Evolutionary conservation across 2,888 invertebrate genomes (phyloP), one percentile per base, ranked within the genome.

Genomic region (Rotaria sp.): DNA sequence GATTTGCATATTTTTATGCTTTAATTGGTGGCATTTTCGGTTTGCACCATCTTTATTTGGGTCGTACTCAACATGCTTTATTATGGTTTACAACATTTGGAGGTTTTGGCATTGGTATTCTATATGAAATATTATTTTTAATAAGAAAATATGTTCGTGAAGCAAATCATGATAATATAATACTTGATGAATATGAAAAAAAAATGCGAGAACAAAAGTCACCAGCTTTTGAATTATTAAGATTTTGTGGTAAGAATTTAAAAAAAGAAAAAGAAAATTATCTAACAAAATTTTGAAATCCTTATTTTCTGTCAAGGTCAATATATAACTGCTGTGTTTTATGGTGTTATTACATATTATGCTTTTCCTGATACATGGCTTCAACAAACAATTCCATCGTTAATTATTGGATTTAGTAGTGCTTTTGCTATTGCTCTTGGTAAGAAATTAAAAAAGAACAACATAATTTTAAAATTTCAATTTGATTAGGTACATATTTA

Each of bases 1-100:
- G 94, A 85, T 90, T 93, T 89, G 94, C 97, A 0, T 97, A 96
- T 90, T 87, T 96, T 1, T 92, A 94, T 74, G 97, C 96, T 96
- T 89, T 96, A 0, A 93, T 95, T 88, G 95, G 96, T 35, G 97
- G 97, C 10, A 91, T 95, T 89, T 94, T 95, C 88, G 97, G 97
- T 0, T 92, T 95, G 11, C 97, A 97, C 91, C 96, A 96, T 90
- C 93, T 97, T 89, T 97, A 97, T 91, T 92, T 97, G 88, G 93
- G 94, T 86, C 93, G 97, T 87, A 96, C 96, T 91, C 93, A 94
- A 41, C 97, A 97, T 89, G 97, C 95, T 0, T 95, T 97, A 90
- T 93, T 96, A 0, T 96, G 95, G 94, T 95, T 95, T 94, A 94
- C 94, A 87, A 95, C 96, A 0, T 91, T 95, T 35, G 96, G 95